Base-by-base conservation (phyloP, 2,113 vertebrate genomes). In the Aegotheles bennettii region DNA sequence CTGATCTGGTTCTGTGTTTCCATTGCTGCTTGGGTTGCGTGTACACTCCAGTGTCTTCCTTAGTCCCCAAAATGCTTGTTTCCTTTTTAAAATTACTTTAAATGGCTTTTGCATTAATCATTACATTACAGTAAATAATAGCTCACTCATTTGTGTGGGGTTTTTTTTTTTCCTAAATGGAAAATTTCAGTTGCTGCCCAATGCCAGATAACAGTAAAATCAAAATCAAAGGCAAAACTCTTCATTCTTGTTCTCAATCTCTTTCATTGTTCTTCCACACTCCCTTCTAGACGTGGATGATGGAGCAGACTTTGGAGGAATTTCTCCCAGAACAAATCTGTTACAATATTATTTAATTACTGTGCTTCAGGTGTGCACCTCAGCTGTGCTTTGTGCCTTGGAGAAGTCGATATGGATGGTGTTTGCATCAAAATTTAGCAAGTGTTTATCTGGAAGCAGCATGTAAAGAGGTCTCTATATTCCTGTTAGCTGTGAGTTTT, bases 241-340 rank as follows among this genome's bases (percentile, higher is more conserved):
- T 47, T 75, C 10, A 8, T 79, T 87, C n/a, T 73, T 69, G 10
- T 73, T 65, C 53, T 89, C 21, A 11, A 4, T 79, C 13, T 51
- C 64, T 87, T 43, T 85, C 42, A 20, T 24, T 3, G 0, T 21
- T 26, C 16, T 82, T 80, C 36, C 23, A 35, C 10, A 10, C 42
- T 59, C 10, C 21, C 10, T 65, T 92, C 50, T 67, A 65, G 13
- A 28, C 0, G 0, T n/a, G n/a, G 11, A n/a, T 73, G 84, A 60
- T 21, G 11, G 60, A 69, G 31, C 59, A 67, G 48, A 29, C n/a
- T 76, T 79, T 6, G 16, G 53, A 85, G 59, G 28, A 83, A 36
- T 24, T 56, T 83, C 36, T 78, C 23, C 18, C 29, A 25, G 18
- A 23, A 10, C 26, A 45, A 21, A 64, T 87, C 15, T 33, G 33